A percentile compares a stretch with the other conserved stretches of the same genome.
These are phyloP conservation scores for Diaperis boleti DNA, from an alignment of 2,888 invertebrate species.

Conservation along the genomic window DNA sequence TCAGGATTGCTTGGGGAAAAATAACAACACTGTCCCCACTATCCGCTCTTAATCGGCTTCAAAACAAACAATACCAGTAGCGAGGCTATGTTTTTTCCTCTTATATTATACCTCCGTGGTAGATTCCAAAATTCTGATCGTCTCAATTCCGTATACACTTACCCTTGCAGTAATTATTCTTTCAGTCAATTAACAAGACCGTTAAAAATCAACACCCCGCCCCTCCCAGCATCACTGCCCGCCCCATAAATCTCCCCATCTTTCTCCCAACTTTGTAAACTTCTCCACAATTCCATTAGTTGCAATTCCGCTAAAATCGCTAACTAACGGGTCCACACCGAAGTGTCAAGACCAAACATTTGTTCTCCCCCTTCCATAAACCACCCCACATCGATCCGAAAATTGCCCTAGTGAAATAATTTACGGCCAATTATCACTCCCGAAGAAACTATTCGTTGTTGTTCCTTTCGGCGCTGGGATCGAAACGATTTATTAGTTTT, in stretches of 20 bases:
- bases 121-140: no score
- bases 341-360: conserved; percentile 1
- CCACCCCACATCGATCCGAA: background rate
- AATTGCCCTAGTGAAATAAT: background rate
- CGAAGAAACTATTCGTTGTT: background rate
- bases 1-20: no score
- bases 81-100: no score
- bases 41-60: no score
- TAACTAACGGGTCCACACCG: background rate
- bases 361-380: conserved; percentile 1
- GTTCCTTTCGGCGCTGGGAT: background rate
- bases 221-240: no score
- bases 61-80: no score
- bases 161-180: no score
- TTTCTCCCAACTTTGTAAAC: background rate
- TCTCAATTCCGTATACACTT: no score
- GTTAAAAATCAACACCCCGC: no score
- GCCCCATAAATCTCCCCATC: background rate
- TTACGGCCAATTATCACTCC: background rate
- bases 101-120: no score
- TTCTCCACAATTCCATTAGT: background rate
- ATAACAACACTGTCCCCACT: no score
- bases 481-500: conserved; percentile 24
- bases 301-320: background rate
- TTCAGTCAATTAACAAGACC: no score